phyloP scores from a whole-genome alignment of 1,140 invertebrate species.

The Bombus ignitus region DNA sequence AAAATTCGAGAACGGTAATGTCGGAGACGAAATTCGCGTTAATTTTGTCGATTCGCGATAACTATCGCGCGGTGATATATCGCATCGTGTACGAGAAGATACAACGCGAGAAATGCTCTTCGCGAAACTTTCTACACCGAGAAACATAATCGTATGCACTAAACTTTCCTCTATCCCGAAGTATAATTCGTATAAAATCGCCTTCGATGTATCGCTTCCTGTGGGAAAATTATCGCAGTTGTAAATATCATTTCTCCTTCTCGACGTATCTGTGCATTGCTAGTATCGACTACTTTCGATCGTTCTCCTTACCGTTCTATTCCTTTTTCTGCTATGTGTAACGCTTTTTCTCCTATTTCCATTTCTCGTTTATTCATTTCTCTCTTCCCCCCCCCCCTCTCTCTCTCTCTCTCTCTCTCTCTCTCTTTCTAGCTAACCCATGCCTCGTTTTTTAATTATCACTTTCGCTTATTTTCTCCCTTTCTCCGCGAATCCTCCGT shows the following conservation, averaged over 20 bases:
- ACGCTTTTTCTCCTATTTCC: background rate
- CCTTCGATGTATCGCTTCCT: constrained; percentile 1
- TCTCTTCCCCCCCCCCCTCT: background rate
- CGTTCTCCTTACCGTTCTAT: background rate
- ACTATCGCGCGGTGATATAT: background rate
- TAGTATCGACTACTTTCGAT: constrained; percentile 18
- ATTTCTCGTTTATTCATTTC: background rate
- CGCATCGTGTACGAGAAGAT: background rate
- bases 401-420: background rate
- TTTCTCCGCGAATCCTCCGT: background rate
- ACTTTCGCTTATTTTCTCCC: background rate
- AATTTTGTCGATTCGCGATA: no score
- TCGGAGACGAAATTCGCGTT: no score
- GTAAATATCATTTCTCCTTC: constrained; percentile 25
- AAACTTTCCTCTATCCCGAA: constrained; percentile 30
- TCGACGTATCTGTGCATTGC: background rate
- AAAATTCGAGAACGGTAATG: background rate
- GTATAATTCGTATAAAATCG: constrained; percentile 1
- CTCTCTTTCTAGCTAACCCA: no score
- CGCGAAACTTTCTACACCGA: constrained; percentile 31
- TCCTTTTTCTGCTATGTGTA: background rate
- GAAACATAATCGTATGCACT: constrained; percentile 26
- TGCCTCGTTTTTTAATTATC: background rate
- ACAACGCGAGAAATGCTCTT: background rate
- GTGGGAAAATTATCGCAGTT: constrained; percentile 29